A percentile compares a stretch with the other conserved stretches of the same genome.
These are phyloP conservation scores for Blastobasis lacticolella DNA, from an alignment of 2,888 invertebrate species.

Conservation along the genomic window DNA sequence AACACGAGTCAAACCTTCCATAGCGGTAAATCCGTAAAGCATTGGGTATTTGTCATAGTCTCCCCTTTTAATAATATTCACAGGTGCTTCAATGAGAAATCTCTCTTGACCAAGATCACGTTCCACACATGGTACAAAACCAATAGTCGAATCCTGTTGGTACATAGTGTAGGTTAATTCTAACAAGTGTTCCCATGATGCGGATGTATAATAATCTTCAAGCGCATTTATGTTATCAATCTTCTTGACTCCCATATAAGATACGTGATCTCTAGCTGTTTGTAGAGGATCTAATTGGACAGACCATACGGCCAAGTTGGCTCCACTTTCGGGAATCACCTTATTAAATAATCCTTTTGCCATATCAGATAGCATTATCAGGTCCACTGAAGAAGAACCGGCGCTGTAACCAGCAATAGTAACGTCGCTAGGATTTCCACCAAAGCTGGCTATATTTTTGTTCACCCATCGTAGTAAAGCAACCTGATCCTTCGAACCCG, in stretches of 20 bases:
- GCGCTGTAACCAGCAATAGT: constrained; percentile 15
- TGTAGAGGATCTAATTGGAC: constrained; percentile 8
- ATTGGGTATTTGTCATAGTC: constrained; percentile 30
- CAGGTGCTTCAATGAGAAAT: constrained; percentile 32
- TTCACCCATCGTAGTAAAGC: constrained; percentile 16
- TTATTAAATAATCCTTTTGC: constrained; percentile 15
- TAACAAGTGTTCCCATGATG: neutral
- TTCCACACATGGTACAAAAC: constrained; percentile 17
- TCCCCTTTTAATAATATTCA: constrained; percentile 28
- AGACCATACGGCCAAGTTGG: constrained; percentile 2
- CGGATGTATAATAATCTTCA: constrained; percentile 12
- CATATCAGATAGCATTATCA: constrained; percentile 11
- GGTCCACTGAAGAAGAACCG: constrained; percentile 12
- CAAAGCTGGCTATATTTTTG: constrained; percentile 16
- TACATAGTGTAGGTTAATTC: too few species aligned
- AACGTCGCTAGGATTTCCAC: constrained; percentile 17
- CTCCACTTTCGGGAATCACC: constrained; percentile 15
- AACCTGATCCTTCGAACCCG: constrained; percentile 18
- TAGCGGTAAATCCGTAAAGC: constrained; percentile 37
- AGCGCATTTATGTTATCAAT: constrained; percentile 12
- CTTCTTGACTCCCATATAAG: constrained; percentile 4
- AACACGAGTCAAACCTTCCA: constrained; percentile 32
- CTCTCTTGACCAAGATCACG: constrained; percentile 16
- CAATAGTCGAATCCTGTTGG: constrained; percentile 17
- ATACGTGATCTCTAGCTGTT: constrained; percentile 4